These are phyloP conservation scores for Gymnopithys bicolor DNA, from an alignment of 2,797 vertebrate genomes.

Conservation along the genomic window DNA sequence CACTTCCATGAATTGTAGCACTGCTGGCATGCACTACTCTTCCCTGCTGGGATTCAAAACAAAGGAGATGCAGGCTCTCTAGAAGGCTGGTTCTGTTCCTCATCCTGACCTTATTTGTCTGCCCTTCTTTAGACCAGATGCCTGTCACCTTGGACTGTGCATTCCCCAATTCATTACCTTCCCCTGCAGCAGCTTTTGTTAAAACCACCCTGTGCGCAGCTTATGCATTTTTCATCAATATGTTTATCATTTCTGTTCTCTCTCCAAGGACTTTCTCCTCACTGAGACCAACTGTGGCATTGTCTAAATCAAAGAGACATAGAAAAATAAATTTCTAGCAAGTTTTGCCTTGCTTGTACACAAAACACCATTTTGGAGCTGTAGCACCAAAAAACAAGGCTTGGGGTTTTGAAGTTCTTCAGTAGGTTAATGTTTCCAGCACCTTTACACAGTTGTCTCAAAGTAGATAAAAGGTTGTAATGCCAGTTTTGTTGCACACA, in stretches of 20 bases:
- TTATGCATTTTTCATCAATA: constrained; percentile 40
- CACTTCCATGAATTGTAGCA: background rate
- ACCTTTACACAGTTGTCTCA: background rate
- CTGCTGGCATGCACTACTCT: background rate
- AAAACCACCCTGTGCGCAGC: background rate
- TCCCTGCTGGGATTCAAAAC: background rate
- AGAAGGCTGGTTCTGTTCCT: background rate
- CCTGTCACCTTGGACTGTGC: background rate
- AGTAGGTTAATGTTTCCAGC: background rate
- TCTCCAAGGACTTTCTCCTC: constrained; percentile 17
- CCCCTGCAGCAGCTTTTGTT: constrained; percentile 1
- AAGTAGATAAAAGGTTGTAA: background rate
- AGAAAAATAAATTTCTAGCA: background rate
- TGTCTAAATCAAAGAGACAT: background rate
- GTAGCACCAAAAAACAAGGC: background rate
- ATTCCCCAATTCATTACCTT: background rate
- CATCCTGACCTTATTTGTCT: background rate
- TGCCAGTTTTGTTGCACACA: background rate
- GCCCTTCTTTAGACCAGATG: background rate
- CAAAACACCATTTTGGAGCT: background rate
- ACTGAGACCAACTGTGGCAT: background rate
- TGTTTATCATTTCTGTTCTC: constrained; percentile 9
- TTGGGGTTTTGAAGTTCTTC: background rate
- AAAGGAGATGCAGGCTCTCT: background rate
- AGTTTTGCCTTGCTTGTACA: background rate